Percentiles rank a stretch among this genome's conserved stretches.
Conservation (phyloP, 1,140 invertebrate species). For the Myzus persicae region DNA sequence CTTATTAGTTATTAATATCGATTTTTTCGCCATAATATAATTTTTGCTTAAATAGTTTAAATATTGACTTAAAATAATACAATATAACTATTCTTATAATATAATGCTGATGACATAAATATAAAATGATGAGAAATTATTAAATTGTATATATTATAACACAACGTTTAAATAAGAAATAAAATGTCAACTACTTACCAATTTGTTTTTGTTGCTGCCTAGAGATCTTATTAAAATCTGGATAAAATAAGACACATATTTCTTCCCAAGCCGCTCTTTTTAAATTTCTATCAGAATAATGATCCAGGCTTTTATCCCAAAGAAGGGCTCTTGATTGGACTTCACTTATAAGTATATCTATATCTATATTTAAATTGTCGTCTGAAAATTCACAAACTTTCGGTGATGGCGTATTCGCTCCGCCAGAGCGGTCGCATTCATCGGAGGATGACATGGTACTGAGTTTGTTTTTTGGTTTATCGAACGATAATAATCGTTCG, state of each 20-base stretch:
- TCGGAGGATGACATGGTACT: not conserved
- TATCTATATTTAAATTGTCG: slow-evolving; percentile 11
- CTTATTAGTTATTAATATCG: too few relatives aligned
- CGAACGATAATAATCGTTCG: not conserved
- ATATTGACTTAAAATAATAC: too few relatives aligned
- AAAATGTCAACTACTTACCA: not conserved
- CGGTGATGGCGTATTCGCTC: not conserved
- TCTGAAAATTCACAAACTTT: slow-evolving; percentile 7
- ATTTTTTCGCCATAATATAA: too few relatives aligned
- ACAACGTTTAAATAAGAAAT: not conserved
- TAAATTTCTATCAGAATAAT: not conserved
- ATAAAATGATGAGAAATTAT: too few relatives aligned
- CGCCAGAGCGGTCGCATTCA: not conserved
- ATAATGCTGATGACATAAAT: too few relatives aligned
- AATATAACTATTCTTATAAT: too few relatives aligned
- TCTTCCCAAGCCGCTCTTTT: slow-evolving; percentile 22
- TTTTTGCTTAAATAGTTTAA: too few relatives aligned
- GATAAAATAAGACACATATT: not conserved
- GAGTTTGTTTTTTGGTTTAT: not conserved
- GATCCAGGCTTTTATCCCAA: not conserved
- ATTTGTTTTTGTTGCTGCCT: not conserved
- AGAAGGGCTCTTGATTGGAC: not conserved
- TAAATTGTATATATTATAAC: too few relatives aligned
- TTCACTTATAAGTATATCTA: slow-evolving; percentile 20
- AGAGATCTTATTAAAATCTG: not conserved